These are phyloP conservation scores for Serripes groenlandicus DNA, from an alignment of 2,888 invertebrate genomes.

Conservation along the genomic window DNA sequence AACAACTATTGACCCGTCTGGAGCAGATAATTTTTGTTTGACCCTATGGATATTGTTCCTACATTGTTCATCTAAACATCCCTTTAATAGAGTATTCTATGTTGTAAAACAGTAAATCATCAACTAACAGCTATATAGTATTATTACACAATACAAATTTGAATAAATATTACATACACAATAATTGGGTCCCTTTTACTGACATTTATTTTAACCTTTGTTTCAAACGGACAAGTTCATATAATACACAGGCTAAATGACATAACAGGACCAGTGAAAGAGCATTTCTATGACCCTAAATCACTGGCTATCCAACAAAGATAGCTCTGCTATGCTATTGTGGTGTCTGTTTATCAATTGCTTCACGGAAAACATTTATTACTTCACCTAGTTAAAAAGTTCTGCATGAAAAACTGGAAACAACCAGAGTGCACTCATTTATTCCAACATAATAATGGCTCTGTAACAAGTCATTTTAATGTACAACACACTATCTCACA, in stretches of 20 bases:
- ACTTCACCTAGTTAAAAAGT: not conserved
- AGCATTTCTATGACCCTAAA: not conserved
- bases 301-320: not conserved
- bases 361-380: not conserved
- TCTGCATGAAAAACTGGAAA: no score
- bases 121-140: constrained; percentile 1
- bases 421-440: not conserved
- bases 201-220: not conserved
- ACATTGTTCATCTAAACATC: no score
- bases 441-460: not conserved
- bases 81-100: no score
- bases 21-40: no score
- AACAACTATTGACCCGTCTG: no score
- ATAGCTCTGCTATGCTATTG: not conserved
- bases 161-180: constrained; percentile 37
- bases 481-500: no score
- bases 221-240: not conserved
- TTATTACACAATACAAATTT: constrained; percentile 17
- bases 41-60: no score
- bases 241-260: not conserved
- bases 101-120: no score
- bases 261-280: not conserved
- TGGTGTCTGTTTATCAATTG: not conserved
- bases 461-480: no score
- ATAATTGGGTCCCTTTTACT: constrained; percentile 26